Evolutionary conservation across 2,888 invertebrate genomes (phyloP).

Genomic region (Plagodis pulveraria): DNA sequence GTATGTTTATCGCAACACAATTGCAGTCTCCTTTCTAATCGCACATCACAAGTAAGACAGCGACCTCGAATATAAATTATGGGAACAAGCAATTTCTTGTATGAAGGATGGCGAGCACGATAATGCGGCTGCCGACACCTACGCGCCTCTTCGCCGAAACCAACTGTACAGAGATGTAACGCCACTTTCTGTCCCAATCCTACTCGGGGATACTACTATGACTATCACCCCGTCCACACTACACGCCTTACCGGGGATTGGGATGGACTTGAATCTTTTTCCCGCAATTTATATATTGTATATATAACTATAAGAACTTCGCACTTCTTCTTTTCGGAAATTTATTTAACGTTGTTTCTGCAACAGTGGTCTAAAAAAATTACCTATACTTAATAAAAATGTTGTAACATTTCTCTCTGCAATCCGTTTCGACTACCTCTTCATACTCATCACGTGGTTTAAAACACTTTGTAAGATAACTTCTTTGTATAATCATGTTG

Average conservation of each 20-base stretch:
- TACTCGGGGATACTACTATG: conserved; percentile 33
- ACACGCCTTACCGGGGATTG: too few relatives aligned
- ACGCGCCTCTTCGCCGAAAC: conserved; percentile 77
- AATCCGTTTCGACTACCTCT: not conserved
- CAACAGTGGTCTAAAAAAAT: conserved; percentile 2
- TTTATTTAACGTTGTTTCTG: too few relatives aligned
- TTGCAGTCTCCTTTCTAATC: conserved; percentile 81
- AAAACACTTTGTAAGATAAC: too few relatives aligned
- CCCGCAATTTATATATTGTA: too few relatives aligned
- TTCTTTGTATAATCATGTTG: not conserved
- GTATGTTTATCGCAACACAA: conserved; percentile 68
- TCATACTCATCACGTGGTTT: too few relatives aligned
- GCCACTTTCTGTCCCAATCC: conserved; percentile 76
- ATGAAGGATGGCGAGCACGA: conserved; percentile 73
- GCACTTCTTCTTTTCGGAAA: conserved; percentile 19
- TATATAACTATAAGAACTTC: conserved; percentile 2
- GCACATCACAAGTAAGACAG: conserved; percentile 73
- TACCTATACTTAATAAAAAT: not conserved
- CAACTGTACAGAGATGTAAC: conserved; percentile 67
- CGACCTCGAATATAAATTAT: conserved; percentile 82
- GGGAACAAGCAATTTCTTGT: conserved; percentile 78
- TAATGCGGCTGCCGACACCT: conserved; percentile 72
- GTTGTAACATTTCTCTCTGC: conserved; percentile 2
- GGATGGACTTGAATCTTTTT: too few relatives aligned
- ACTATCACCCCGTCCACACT: too few relatives aligned